phyloP scores from a whole-genome alignment of 2,113 vertebrate genomes.

The Amphilophus citrinellus region DNA sequence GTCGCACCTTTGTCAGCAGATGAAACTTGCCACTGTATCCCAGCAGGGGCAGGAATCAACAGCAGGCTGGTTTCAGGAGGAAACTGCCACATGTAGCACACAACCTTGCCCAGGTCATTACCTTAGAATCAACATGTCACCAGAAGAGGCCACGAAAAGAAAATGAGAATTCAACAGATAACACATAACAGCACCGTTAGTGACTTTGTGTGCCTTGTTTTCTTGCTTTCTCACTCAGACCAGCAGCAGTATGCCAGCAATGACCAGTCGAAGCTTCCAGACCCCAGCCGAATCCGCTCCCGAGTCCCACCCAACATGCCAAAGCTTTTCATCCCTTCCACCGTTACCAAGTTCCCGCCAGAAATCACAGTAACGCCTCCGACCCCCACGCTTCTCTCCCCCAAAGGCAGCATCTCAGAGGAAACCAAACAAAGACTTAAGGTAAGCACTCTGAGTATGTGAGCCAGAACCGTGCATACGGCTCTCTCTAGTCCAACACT shows the following conservation, averaged over 20 bases:
- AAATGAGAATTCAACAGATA: background rate
- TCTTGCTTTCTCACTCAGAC: conserved; percentile 43
- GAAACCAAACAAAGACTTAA: conserved; percentile 99
- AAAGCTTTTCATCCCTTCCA: conserved; percentile 96
- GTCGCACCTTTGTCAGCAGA: conserved; percentile 86
- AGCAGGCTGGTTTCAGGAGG: conserved; percentile 83
- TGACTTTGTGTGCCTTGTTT: background rate
- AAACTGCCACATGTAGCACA: conserved; percentile 80
- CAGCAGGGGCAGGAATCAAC: conserved; percentile 78
- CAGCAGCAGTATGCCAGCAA: conserved; percentile 80
- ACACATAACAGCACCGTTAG: background rate
- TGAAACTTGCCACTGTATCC: conserved; percentile 85
- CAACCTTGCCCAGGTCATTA: conserved; percentile 84
- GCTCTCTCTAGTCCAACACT: background rate
- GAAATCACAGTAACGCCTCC: conserved; percentile 99
- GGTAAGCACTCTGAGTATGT: conserved; percentile 75
- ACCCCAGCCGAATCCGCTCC: conserved; percentile 87
- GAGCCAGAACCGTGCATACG: too few species aligned
- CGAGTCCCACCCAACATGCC: conserved; percentile 93
- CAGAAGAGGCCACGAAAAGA: background rate
- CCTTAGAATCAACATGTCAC: background rate
- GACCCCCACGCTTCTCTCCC: conserved; percentile 96
- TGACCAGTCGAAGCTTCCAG: conserved; percentile 82
- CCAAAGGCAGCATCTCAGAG: conserved; percentile 98
- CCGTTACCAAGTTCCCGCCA: conserved; percentile 94